A percentile compares a stretch with the other conserved stretches of the same genome.
phyloP scores from a whole-genome alignment of 2,888 invertebrate species.

The Aphidius colemani region DNA sequence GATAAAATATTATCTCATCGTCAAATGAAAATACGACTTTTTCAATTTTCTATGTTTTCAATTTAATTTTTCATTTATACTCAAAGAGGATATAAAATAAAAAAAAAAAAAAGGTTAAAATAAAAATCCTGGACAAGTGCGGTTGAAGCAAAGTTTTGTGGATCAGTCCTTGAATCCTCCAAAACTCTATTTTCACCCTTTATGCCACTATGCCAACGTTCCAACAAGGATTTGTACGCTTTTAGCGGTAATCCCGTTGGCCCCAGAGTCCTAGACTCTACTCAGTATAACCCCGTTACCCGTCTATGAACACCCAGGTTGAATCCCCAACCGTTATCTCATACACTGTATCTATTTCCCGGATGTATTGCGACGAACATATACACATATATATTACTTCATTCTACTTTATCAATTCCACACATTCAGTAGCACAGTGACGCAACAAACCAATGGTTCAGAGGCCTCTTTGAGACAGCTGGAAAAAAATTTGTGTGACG shows the following conservation, averaged over 20 bases:
- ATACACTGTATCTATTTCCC: background rate
- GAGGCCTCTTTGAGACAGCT: background rate
- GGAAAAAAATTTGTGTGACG: slow-evolving; percentile 13
- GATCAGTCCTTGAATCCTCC: slow-evolving; percentile 25
- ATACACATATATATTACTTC: background rate
- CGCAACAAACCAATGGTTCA: slow-evolving; percentile 10
- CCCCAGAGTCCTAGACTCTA: slow-evolving; percentile 17
- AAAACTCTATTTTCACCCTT: slow-evolving; percentile 32
- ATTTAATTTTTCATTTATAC: too few relatives aligned
- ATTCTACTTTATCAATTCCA: slow-evolving; percentile 7
- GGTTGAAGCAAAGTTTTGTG: slow-evolving; percentile 28
- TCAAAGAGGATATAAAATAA: too few relatives aligned
- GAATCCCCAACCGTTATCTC: too few relatives aligned
- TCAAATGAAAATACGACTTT: too few relatives aligned
- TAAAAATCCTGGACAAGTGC: slow-evolving; percentile 21
- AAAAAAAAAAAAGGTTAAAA: background rate
- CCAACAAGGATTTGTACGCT: slow-evolving; percentile 55
- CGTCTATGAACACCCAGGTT: background rate
- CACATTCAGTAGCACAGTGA: background rate
- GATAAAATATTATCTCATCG: background rate
- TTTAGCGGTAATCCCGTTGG: slow-evolving; percentile 53
- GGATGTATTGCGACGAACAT: slow-evolving; percentile 16
- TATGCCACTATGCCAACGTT: slow-evolving; percentile 29
- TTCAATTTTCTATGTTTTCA: too few relatives aligned
- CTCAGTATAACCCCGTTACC: slow-evolving; percentile 18